Conservation (phyloP, 2,797 vertebrate genomes). For the Channallabes apus region DNA sequence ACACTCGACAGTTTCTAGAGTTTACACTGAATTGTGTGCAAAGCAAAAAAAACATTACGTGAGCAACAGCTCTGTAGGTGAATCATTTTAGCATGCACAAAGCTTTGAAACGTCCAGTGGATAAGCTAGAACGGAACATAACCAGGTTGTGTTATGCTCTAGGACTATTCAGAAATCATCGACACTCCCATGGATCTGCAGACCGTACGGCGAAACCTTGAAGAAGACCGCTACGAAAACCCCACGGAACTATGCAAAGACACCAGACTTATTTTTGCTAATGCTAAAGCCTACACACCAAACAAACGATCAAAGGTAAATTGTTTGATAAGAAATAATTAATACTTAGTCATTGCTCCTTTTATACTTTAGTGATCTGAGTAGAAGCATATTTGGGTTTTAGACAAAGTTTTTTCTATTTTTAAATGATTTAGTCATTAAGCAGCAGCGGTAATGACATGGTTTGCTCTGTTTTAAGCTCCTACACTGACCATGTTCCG, state of each 20-base stretch:
- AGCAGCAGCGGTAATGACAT: background rate
- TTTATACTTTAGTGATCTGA: background rate
- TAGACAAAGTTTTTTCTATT: background rate
- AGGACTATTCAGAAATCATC: constrained; percentile 94
- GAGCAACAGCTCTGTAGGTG: too few relatives aligned
- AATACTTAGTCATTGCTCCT: background rate
- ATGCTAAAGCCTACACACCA: constrained; percentile 95
- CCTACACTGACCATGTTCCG: background rate
- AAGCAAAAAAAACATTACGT: too few relatives aligned
- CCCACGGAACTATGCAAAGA: constrained; percentile 94
- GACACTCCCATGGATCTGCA: constrained; percentile 95
- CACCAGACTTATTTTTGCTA: constrained; percentile 91
- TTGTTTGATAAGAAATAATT: background rate
- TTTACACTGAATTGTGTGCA: too few relatives aligned
- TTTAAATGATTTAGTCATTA: background rate
- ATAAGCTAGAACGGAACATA: too few relatives aligned
- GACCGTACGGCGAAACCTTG: constrained; percentile 84
- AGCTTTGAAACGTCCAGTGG: too few relatives aligned
- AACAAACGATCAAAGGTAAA: constrained; percentile 95
- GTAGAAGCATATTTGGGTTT: background rate
- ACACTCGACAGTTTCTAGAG: too few relatives aligned
- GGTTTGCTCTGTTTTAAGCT: background rate
- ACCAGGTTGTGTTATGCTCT: background rate
- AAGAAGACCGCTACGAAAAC: constrained; percentile 87
- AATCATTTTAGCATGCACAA: too few relatives aligned